Evolutionary conservation across 92 coral and sea anemone genomes (phyloP), one percentile per base, ranked within the genome.

Genomic region (Porites divaricata): DNA sequence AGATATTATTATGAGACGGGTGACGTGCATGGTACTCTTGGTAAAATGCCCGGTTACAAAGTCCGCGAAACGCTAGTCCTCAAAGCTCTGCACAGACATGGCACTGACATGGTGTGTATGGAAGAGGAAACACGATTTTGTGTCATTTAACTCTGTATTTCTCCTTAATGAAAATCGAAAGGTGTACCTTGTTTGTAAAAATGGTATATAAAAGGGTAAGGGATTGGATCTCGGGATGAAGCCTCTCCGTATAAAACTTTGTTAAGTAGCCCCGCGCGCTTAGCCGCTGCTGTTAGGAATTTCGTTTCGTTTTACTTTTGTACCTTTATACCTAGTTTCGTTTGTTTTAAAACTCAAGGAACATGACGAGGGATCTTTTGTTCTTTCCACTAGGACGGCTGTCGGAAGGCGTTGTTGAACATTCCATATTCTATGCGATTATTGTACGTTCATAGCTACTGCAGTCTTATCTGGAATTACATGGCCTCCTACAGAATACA

Each of bases 81-180:
- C 24, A 94, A 89, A 84, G 88, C 95, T 19, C 92, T 94, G 26
- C 98, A 88, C 85, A 87, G 98, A 51, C 98, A 94, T 82, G 95
- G 98, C 10, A 89, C 69, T 7, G 95, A 90, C 63, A 20, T 54
- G 84, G 98, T 94, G n/a, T 80, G 90, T 67, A 62, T 62, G 24
- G 74, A 10, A 14, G 11, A 9, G 10, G 10, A 19, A 8, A 5
- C 8, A 1, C 8, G 14, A 51, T 14, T 21, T 20, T 6, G 24
- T 3, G 45, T 35, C 6, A 3, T 35, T 3, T 35, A 35, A 35
- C 45, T 35, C 45, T 35, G 45, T 35, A 35, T 35, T 35, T 35
- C 45, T 35, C 45, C 45, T 6, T 35, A 35, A 35, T 35, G 5
- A 35, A 35, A 35, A 35, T 35, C 45, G 4, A 35, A 35, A 35